Base-by-base conservation (phyloP, 2,888 invertebrate genomes). In the Xestia rhomboidea region DNA sequence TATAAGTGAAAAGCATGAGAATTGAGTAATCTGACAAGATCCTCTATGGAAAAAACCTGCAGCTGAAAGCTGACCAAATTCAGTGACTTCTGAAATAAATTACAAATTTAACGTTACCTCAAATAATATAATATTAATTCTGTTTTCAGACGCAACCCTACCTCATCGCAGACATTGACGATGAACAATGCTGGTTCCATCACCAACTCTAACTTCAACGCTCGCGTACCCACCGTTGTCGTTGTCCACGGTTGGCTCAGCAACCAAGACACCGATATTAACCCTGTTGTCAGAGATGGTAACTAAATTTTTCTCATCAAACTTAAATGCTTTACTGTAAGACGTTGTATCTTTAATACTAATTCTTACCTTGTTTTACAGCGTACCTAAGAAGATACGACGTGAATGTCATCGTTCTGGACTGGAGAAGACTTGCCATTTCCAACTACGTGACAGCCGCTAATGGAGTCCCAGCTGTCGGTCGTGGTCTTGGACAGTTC, bases 161-260 rank as follows among this genome's bases (percentile, higher is more conserved):
- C 18, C 2, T 24, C 62, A 1, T 68, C 90, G 0, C 93, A 95
- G 77, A 88, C 87, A 0, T 79, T 95, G 51, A 71, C 73, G 0
- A 88, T 92, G 4, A 89, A 92, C 79, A 84, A 94, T 62, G 91
- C 82, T 18, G 77, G 83, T 69, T 94, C 95, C 0, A 88, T 95
- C 66, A 85, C 38, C 0, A 79, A 75, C 68, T 95, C 95, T 0
- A 90, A 94, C 87, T 95, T 95, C 83, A 91, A 93, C 73, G 60
- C 91, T 1, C 79, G 71, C 24, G 64, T 83, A 0, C 92, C 91
- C 0, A 94, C 93, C 0, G 88, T 93, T 0, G 89, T 94, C 7
- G 68, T 94, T 15, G 92, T 73, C 30, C 95, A 95, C 76, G 95
- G 95, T 7, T 95, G 95, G 94, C 90, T 93, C 51, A 90, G 92